Evolutionary conservation across 2,888 invertebrate genomes (phyloP).

Genomic region (Rotaria socialis): DNA sequence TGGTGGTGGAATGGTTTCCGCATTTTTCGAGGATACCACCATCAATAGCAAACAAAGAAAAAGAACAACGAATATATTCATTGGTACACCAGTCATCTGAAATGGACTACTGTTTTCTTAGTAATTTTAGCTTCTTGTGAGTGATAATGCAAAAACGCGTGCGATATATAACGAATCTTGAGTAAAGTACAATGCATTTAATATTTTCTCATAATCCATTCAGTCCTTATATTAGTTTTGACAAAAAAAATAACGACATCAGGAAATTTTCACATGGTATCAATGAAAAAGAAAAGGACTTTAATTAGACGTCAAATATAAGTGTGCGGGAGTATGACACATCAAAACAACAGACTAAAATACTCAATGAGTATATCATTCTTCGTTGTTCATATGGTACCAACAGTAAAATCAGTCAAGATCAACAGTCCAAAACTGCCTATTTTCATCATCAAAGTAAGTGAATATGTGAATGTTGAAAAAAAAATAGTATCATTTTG

Average conservation of each 20-base stretch:
- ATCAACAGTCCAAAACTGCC: too few species aligned
- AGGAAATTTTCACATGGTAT: not conserved
- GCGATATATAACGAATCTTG: not conserved
- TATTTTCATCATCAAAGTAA: too few species aligned
- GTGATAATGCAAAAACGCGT: too few species aligned
- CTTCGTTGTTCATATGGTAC: too few species aligned
- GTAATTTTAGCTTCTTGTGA: too few species aligned
- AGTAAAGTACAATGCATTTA: not conserved
- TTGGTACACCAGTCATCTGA: not conserved
- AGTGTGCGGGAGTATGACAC: not conserved
- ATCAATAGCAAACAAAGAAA: not conserved
- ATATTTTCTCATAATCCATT: not conserved
- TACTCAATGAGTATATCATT: not conserved
- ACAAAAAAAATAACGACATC: not conserved
- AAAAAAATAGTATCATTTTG: too few species aligned
- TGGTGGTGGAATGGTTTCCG: not conserved
- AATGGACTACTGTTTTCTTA: too few species aligned
- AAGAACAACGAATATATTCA: not conserved
- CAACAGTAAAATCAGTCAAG: too few species aligned
- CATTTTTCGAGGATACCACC: not conserved
- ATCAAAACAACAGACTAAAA: not conserved
- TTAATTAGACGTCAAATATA: not conserved
- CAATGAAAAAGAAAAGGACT: not conserved
- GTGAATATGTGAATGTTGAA: too few species aligned
- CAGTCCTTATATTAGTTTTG: not conserved